Conservation (phyloP, 2,113 vertebrate species). For the Planiliza haematocheilus region DNA sequence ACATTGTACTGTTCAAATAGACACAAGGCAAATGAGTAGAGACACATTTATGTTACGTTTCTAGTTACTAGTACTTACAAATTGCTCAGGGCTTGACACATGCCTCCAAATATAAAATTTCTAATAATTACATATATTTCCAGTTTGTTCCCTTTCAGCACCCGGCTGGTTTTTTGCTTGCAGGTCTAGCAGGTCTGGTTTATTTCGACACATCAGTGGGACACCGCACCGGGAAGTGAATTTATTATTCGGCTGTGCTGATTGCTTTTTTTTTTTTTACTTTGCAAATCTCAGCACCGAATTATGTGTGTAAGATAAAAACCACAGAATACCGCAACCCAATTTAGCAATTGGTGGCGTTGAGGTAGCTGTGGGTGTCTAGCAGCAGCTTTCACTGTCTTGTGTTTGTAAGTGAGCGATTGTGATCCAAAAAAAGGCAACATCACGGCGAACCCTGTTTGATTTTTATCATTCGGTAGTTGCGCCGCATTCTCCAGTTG, state of each 20-base stretch:
- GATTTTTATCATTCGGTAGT: neutral
- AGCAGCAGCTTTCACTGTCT: conserved; percentile 13
- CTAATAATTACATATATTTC: too few relatives aligned
- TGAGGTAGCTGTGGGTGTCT: neutral
- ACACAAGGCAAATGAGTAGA: neutral
- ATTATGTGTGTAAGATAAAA: too few relatives aligned
- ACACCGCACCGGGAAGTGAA: too few relatives aligned
- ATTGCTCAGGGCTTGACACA: neutral
- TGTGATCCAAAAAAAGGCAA: neutral
- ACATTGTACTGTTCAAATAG: neutral
- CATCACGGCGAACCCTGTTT: neutral
- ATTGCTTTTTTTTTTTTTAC: too few relatives aligned
- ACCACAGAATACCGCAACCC: too few relatives aligned
- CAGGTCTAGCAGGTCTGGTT: conserved; percentile 3
- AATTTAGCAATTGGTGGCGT: conserved; percentile 15
- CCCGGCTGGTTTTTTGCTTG: neutral
- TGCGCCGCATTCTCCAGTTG: neutral
- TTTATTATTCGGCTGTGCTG: neutral
- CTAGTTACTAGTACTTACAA: neutral
- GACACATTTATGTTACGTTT: neutral
- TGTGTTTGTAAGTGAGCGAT: conserved; percentile 8
- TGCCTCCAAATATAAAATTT: too few relatives aligned
- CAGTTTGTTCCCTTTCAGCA: too few relatives aligned
- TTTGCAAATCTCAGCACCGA: conserved; percentile 4
- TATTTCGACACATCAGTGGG: conserved; percentile 22